Percentiles rank a stretch among this genome's conserved stretches.
Evolutionary conservation across 1,140 invertebrate species (phyloP).

Genomic region (Linepithema humile): DNA sequence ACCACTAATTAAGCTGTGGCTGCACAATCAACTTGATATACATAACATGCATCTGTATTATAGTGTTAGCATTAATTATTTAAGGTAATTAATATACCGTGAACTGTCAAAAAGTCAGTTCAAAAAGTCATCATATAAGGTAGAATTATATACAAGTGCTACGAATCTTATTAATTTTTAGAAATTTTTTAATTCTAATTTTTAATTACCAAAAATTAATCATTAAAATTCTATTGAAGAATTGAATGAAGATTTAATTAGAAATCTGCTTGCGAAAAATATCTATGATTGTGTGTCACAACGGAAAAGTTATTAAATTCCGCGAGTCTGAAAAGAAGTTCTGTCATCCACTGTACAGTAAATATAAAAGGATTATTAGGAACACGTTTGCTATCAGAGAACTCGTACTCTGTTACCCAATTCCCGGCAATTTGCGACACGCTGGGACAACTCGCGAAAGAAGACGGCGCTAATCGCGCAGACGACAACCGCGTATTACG

Average conservation of each 20-base stretch:
- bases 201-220: no score
- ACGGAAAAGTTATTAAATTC: no score
- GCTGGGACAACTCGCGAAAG: constrained; percentile 48
- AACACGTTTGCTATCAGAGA: neutral
- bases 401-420: constrained; percentile 62
- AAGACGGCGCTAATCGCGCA: constrained; percentile 65
- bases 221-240: no score
- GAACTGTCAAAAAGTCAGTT: no score
- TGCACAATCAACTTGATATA: neutral
- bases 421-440: constrained; percentile 62
- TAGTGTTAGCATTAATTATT: neutral
- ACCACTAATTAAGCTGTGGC: neutral
- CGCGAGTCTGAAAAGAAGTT: no score
- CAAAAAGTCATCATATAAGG: no score
- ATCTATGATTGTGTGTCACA: no score
- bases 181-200: no score
- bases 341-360: neutral
- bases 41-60: neutral
- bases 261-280: no score
- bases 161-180: no score
- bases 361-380: neutral
- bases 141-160: no score
- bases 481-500: constrained; percentile 73
- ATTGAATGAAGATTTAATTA: no score
- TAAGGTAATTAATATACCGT: neutral